Conservation (phyloP, 2,113 vertebrate species). For the Mungos mungo region DNA sequence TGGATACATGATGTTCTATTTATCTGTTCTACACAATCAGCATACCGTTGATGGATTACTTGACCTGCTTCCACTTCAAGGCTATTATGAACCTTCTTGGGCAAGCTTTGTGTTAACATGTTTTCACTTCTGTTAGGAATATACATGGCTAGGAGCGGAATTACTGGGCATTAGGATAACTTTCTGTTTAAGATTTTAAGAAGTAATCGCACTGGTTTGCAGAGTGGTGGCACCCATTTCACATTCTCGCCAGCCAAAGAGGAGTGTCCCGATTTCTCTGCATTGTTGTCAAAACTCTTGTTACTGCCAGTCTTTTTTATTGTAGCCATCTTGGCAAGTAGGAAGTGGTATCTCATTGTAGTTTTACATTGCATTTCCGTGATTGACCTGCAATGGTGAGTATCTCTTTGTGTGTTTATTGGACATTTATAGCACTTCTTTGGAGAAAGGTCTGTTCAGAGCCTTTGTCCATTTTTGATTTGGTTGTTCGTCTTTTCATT, state of each 20-base stretch:
- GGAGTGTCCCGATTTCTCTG: background rate
- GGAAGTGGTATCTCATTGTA: background rate
- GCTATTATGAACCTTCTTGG: background rate
- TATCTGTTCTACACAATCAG: background rate
- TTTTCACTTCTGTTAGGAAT: background rate
- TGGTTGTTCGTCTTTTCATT: background rate
- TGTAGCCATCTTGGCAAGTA: background rate
- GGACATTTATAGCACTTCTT: background rate
- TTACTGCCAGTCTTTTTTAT: background rate
- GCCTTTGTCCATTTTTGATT: background rate
- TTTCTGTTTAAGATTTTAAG: background rate
- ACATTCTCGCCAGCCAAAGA: background rate
- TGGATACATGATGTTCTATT: background rate
- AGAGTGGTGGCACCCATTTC: background rate
- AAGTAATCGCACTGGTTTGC: background rate
- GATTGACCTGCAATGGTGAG: background rate
- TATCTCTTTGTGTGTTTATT: background rate
- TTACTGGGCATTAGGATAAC: background rate
- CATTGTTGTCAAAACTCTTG: background rate
- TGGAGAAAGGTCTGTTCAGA: background rate
- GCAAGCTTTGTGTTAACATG: background rate
- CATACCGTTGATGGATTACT: background rate
- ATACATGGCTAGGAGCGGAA: background rate
- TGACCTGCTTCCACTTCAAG: background rate
- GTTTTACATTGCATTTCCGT: constrained; percentile 3